A percentile compares a stretch with the other conserved stretches of the same genome.
phyloP scores from a whole-genome alignment of 2,888 invertebrate genomes.

The Odontomyia ornata region DNA sequence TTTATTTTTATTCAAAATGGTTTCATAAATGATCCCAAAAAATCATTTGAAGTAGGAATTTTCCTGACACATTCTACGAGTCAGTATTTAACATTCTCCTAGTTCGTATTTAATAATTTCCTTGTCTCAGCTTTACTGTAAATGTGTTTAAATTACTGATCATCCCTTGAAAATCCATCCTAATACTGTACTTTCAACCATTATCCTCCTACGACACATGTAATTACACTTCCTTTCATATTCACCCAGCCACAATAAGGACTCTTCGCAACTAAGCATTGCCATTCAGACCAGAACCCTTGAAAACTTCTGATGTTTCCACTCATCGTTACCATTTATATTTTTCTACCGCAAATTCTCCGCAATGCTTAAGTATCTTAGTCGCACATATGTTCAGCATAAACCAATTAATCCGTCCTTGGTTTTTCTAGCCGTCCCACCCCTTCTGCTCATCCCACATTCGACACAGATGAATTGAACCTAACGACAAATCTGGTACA shows the following conservation, averaged over 20 bases:
- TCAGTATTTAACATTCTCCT: no score
- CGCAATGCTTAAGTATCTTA: background rate
- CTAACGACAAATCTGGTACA: conserved; percentile 41
- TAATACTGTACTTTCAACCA: no score
- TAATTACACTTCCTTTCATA: conserved; percentile 6
- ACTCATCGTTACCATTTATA: conserved; percentile 6
- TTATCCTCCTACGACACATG: background rate
- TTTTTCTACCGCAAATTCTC: background rate
- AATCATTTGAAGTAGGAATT: no score
- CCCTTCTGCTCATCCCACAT: background rate
- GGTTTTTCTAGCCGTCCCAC: background rate
- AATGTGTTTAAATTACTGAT: no score
- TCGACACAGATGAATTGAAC: conserved; percentile 21
- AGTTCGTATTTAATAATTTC: background rate
- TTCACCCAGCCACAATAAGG: background rate
- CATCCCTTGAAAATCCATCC: no score
- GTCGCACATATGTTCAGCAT: conserved; percentile 28
- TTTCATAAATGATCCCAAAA: no score
- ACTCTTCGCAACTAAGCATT: conserved; percentile 6
- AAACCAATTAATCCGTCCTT: conserved; percentile 32
- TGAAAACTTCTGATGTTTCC: conserved; percentile 28
- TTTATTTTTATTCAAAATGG: no score
- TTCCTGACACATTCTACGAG: no score
- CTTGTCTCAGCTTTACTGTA: no score
- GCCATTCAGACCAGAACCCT: conserved; percentile 21